Base-by-base conservation (phyloP, 2,113 vertebrate genomes). In the Gymnocephalus cernua region DNA sequence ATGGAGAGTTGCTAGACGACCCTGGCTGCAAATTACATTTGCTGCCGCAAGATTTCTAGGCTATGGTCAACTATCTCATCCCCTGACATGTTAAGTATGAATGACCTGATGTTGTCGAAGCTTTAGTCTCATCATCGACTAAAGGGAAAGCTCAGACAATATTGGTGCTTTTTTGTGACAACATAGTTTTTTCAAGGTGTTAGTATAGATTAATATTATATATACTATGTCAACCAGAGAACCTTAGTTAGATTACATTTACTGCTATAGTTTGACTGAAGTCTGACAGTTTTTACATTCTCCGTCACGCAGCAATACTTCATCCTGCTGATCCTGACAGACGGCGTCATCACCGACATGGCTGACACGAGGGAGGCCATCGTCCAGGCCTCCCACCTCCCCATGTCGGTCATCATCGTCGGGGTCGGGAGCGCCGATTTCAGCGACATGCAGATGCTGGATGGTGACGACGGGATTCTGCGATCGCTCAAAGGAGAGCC, bases 321-420 rank as follows among this genome's bases (percentile, higher is more conserved):
- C 94, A 99, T 99, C 94, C 88, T 99, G 86, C 94, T 99, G 82
- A 99, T 99, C 88, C 95, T 99, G 93, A 99, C 98, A 0, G 98
- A 99, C 0, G 98, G 98, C 0, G 98, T 99, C 86, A 99, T 99
- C 93, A 99, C 98, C 0, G 98, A 99, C 95, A 99, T 99, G 98
- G 97, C 97, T 0, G 98, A 99, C 93, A 99, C 98, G 0, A 90
- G 98, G 18, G 97, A 99, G 91, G 98, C 98, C 89, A 99, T 99
- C 4, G 98, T 99, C 29, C 97, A 99, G 0, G 98, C 98, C 59
- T 99, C 98, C 0, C 97, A 98, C 92, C 96, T 99, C 1, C 98
- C 98, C 85, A 99, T 99, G 98, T 99, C 98, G 0, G 96, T 99
- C 95, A 99, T 99, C 93, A 99, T 99, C 11, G 97, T 99, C 0